Conservation (phyloP, 2,797 vertebrate genomes). For the Lophius americanus region DNA sequence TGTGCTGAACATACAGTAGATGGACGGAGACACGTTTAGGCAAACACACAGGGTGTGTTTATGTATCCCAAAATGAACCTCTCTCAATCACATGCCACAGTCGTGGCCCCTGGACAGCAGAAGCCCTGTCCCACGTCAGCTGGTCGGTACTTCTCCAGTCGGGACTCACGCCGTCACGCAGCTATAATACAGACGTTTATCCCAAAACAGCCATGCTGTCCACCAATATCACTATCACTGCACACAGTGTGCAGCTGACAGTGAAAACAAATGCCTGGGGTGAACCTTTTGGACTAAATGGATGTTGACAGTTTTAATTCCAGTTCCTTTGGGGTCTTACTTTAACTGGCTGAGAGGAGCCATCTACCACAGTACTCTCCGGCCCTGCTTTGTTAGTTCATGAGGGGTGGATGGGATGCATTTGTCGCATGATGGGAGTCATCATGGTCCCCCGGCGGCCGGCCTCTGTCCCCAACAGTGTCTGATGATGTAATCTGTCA, state of each 20-base stretch:
- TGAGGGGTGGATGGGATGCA: constrained; percentile 64
- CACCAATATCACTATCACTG: constrained; percentile 66
- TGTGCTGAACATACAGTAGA: constrained; percentile 67
- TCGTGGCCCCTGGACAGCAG: constrained; percentile 54
- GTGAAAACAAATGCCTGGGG: constrained; percentile 69
- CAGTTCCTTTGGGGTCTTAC: constrained; percentile 58
- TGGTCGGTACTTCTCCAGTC: constrained; percentile 33
- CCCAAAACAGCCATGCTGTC: constrained; percentile 69
- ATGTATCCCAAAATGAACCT: constrained; percentile 73
- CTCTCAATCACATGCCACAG: constrained; percentile 64
- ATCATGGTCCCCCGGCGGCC: constrained; percentile 63
- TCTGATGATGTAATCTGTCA: constrained; percentile 81
- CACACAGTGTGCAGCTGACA: constrained; percentile 54
- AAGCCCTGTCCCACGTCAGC: constrained; percentile 48
- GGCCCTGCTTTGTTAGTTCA: constrained; percentile 60
- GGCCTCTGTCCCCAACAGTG: constrained; percentile 77
- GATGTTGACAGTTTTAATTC: constrained; percentile 76
- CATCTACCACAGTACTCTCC: constrained; percentile 52
- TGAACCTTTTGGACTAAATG: constrained; percentile 57
- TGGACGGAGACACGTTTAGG: constrained; percentile 53
- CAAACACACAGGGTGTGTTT: constrained; percentile 71
- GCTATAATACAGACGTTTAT: constrained; percentile 59
- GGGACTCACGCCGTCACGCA: constrained; percentile 50
- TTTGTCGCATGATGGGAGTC: constrained; percentile 77
- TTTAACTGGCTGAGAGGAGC: constrained; percentile 67